Base-by-base conservation (phyloP, 2,797 vertebrate genomes). In the Phyllotis vaccarum region DNA sequence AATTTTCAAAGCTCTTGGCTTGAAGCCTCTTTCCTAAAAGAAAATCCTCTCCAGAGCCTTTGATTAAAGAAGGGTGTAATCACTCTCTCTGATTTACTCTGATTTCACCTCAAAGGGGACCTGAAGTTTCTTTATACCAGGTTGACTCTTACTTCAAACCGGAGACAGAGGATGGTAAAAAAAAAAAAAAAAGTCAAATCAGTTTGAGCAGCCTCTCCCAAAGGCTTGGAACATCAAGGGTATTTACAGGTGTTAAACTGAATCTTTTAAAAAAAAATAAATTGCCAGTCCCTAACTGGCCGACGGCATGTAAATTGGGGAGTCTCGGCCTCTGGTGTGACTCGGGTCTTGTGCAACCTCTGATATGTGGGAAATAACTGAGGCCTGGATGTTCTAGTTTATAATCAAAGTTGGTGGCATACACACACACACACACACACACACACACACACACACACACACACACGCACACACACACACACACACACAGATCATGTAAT, bases 71-170 rank as follows among this genome's bases (percentile, higher is more conserved):
- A 96, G 46, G 46, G 40, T 70, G 21, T 96, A 97, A 97, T 96
- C 97, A 78, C 85, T 96, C 74, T 86, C 97, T 96, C 96, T 97
- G 98, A 98, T 96, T 98, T 93, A 85, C 93, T 97, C 86, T 96
- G 96, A 97, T 97, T 98, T 98, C 93, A 95, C 86, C 96, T 96
- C 95, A 93, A 81, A 98, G 97, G 95, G 81, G 79, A 97, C 56
- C 24, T 90, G 40, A 43, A 68, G 82, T 96, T 93, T 87, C 93
- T 96, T 97, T 75, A 96, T 85, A 91, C 95, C 46, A 52, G 78
- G 68, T 94, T 95, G 86, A 85, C 96, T 95, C 92, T 97, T 94
- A 90, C 49, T 93, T 96, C 82, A 97, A 98, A 95, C 66, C 94
- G 95, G 68, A 96, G 54, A 66, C 66, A 87, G 66, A 58, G 29